Evolutionary conservation across 1,140 invertebrate genomes (phyloP), one percentile per base, ranked within the genome.

Genomic region (Drosophila neocordata): DNA sequence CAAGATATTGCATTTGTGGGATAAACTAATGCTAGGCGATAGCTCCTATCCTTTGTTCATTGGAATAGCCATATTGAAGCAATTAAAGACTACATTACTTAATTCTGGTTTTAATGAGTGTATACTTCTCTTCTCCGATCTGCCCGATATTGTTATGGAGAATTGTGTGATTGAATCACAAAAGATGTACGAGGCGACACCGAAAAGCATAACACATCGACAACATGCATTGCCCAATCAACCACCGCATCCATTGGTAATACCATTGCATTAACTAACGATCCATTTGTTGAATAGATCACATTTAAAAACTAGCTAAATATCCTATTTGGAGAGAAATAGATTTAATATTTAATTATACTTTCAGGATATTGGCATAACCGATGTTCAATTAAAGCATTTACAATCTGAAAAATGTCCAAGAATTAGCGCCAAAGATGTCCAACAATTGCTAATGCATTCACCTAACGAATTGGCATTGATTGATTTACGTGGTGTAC

Each of bases 1-100:
- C 90, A 99, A 99, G 93, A 98, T 99, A 67, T 95, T 99, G 55
- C 98, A 99, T 92, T 91, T 99, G 52, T 99, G 99, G 99, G 99
- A 99, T 92, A 98, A 98, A 53, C 93, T 99, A 22, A 93, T 99
- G 68, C 93, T 99, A 5, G 97, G 98, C 65, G 97, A 98, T 89
- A 96, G 97, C 0, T 97, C 97, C 0, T 97, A 99, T 92, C 98
- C 99, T 1, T 93, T 99, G 0, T 98, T 97, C 89, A 97, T 99
- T 89, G 99, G 98, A 5, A 94, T 99, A 1, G 96, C 98, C 0
- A 97, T 99, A 76, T 92, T 99, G 20, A 94, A 96, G 53, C 98
- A 99, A 91, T 92, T 99, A 20, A 92, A 97, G 73, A 95, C 96
- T 78, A 95, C 96, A 1, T 92, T 99, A 9, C 92, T 99, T 0